Evolutionary conservation across 2,888 invertebrate genomes (phyloP), one percentile per base, ranked within the genome.

Genomic region (Archaeoteleia sp.): DNA sequence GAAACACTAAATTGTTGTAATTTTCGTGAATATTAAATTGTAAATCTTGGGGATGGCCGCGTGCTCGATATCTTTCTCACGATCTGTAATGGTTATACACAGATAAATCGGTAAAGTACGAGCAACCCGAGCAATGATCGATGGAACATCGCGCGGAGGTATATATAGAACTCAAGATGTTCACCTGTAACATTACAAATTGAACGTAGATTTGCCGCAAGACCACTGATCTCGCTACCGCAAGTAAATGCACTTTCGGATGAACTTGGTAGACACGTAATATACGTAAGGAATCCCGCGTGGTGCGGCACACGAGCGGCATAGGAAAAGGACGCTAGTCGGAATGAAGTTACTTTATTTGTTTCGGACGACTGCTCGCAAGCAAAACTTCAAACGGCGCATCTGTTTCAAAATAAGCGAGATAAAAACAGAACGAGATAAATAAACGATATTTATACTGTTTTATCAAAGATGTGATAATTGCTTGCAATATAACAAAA

Each of bases 161-260:
- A 32, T 48, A 7, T 34, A 51, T 46, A 60, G 45, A 51, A 45
- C 30, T 58, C 66, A 67, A 65, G 75, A 74, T 77, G 76, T 74
- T 79, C 75, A 74, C 77, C 79, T 75, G 80, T 80, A 82, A 80
- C 80, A 79, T 76, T 76, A 77, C 75, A 82, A 79, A 82, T 82
- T 82, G 82, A 82, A 79, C 79, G 79, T 73, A 76, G 78, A 79
- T 81, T 80, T 74, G 77, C 76, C 75, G 76, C 79, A 79, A 78
- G 80, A 79, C 77, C 77, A 69, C 79, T 71, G 75, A 73, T 72
- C 67, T 74, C 51, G 71, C 77, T 74, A 81, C 80, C 81, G 78
- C 81, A 81, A 81, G 79, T 78, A 77, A 79, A 62, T 53, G 67
- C 51, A 25, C 57, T 55, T 46, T 60, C 67, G 54, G 61, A 49